Percentiles rank a stretch among this genome's conserved stretches.
phyloP scores from a whole-genome alignment of 2,113 vertebrate genomes.

The Xiphophorus hellerii region DNA sequence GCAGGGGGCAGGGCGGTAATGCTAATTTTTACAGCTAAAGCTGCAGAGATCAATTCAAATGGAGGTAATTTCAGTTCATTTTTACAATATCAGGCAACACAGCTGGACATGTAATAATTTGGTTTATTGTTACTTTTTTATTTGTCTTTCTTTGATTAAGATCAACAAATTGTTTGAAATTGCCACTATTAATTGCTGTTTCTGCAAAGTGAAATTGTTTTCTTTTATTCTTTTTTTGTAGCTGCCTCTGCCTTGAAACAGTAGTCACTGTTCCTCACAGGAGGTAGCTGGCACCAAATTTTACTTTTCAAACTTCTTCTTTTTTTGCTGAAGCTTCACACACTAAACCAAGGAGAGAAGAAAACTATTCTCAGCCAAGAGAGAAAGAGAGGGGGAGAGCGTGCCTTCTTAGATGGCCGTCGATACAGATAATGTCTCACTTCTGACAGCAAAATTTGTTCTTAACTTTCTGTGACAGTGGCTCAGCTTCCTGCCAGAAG shows the following conservation, averaged over 20 bases:
- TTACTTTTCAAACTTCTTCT: constrained; percentile 2
- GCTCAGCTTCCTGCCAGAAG: constrained; percentile 58
- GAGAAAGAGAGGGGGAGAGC: constrained; percentile 6
- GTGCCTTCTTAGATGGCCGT: constrained; percentile 54
- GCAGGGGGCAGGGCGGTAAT: not conserved
- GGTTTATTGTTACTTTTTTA: constrained; percentile 35
- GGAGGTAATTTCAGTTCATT: not conserved
- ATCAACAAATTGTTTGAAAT: constrained; percentile 7
- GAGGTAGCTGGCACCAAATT: constrained; percentile 17
- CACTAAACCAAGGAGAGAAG: constrained; percentile 27
- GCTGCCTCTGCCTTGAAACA: constrained; percentile 1
- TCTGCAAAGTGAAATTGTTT: not conserved
- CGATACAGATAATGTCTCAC: constrained; percentile 64
- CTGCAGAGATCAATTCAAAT: not conserved
- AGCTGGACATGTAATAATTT: constrained; percentile 27
- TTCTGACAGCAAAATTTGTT: constrained; percentile 70
- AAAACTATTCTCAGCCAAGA: constrained; percentile 34
- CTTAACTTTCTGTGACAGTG: constrained; percentile 67
- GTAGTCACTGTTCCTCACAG: not conserved
- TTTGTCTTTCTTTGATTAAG: constrained; percentile 20
- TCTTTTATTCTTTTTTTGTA: constrained; percentile 4
- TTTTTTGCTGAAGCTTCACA: constrained; percentile 50
- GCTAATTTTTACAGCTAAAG: not conserved
- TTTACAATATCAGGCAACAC: constrained; percentile 1
- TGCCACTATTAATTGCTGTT: not conserved